A percentile compares a stretch with the other conserved stretches of the same genome.
Conservation (phyloP, 2,888 invertebrate genomes). For the Andrena haemorrhoa region DNA sequence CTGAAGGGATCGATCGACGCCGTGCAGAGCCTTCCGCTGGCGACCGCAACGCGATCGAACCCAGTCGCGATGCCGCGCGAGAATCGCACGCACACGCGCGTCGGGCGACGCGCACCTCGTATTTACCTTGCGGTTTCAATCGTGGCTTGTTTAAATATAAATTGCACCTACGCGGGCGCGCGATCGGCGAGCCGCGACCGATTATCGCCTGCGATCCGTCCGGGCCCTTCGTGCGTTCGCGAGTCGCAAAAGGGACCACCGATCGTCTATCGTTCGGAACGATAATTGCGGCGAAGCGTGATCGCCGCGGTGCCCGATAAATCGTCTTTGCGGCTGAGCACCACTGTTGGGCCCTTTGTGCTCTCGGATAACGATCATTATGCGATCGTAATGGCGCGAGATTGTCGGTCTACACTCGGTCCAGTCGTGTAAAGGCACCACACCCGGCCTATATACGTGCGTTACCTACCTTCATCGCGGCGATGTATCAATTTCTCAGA, state of each 20-base stretch:
- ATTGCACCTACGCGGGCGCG: conserved; percentile 75
- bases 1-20: conserved; percentile 32
- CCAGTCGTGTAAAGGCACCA: conserved; percentile 66
- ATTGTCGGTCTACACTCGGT: conserved; percentile 77
- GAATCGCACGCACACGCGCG: conserved; percentile 62
- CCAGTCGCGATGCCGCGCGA: conserved; percentile 54
- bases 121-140: conserved; percentile 84
- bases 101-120: conserved; percentile 64
- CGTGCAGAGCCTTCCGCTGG: conserved; percentile 44
- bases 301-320: conserved; percentile 57
- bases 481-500: conserved; percentile 71
- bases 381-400: conserved; percentile 80
- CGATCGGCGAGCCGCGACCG: conserved; percentile 29
- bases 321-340: conserved; percentile 66
- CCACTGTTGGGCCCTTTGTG: conserved; percentile 76
- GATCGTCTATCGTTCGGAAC: conserved; percentile 54
- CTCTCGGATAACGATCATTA: conserved; percentile 80
- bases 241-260: conserved; percentile 28
- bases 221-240: conserved; percentile 37
- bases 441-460: conserved; percentile 49
- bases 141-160: conserved; percentile 84
- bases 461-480: conserved; percentile 35
- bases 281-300: conserved; percentile 70
- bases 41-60: conserved; percentile 79
- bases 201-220: conserved; percentile 64